Evolutionary conservation across 2,113 vertebrate species (phyloP).

Genomic region (Pyxicephalus adspersus): DNA sequence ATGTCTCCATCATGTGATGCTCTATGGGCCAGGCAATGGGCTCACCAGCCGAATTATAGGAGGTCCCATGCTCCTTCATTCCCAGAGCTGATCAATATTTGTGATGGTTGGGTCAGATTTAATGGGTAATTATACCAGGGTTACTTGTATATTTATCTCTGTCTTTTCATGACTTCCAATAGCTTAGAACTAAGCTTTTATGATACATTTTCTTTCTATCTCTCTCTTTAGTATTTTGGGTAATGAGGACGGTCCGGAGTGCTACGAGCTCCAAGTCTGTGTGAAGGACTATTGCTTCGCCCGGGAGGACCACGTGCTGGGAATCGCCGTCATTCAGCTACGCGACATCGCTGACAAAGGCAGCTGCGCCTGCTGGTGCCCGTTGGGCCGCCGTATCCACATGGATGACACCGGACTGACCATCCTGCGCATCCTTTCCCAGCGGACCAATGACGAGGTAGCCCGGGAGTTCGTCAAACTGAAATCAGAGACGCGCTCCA

Average conservation of each 20-base stretch:
- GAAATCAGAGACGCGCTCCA: constrained; percentile 92
- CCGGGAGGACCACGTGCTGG: constrained; percentile 89
- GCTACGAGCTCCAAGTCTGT: constrained; percentile 94
- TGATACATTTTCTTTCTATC: not conserved
- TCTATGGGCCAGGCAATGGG: too few relatives aligned
- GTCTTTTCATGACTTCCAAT: not conserved
- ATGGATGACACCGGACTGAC: constrained; percentile 97
- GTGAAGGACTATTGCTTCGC: constrained; percentile 99
- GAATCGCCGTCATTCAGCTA: constrained; percentile 88
- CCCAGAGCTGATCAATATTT: too few relatives aligned
- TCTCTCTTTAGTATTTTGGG: constrained; percentile 81
- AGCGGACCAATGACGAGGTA: constrained; percentile 94
- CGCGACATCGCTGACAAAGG: constrained; percentile 86
- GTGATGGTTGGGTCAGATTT: too few relatives aligned
- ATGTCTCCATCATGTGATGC: too few relatives aligned
- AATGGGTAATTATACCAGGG: not conserved
- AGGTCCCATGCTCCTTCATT: too few relatives aligned
- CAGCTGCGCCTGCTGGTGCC: constrained; percentile 94
- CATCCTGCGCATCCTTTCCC: constrained; percentile 93
- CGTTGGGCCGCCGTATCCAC: constrained; percentile 84
- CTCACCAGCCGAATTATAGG: too few relatives aligned
- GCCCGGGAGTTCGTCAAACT: constrained; percentile 95
- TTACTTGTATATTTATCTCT: not conserved
- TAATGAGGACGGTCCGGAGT: constrained; percentile 89
- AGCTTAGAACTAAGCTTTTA: not conserved